Percentiles rank a stretch among this genome's conserved stretches.
Conservation (phyloP, 2,888 invertebrate genomes). For the Drosophila parthenogenetica region DNA sequence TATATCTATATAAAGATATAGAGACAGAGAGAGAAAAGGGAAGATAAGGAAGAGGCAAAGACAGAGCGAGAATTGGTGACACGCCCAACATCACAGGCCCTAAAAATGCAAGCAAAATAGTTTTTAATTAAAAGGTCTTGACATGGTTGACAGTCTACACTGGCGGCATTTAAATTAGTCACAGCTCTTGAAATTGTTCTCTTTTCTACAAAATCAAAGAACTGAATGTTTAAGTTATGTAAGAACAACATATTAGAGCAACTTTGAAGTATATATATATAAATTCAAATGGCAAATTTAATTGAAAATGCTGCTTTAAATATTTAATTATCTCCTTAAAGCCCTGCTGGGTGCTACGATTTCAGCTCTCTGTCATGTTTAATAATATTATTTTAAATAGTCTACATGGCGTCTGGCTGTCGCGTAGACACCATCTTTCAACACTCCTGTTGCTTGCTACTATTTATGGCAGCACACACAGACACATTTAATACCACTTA, state of each 20-base stretch:
- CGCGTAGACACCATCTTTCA: slow-evolving; percentile 2
- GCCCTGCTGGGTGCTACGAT: not conserved
- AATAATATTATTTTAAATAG: slow-evolving; percentile 23
- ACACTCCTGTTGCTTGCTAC: slow-evolving; percentile 10
- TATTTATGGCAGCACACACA: slow-evolving; percentile 31
- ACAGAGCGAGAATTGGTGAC: slow-evolving; percentile 17
- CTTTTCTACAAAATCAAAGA: not conserved
- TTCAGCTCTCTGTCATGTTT: slow-evolving; percentile 3
- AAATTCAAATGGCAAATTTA: no score
- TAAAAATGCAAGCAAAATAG: slow-evolving; percentile 78
- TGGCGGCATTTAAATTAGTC: slow-evolving; percentile 53
- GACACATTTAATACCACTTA: slow-evolving; percentile 50
- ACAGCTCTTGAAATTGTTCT: slow-evolving; percentile 10
- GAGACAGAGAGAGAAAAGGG: not conserved
- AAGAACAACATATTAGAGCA: not conserved
- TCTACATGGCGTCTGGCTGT: slow-evolving; percentile 12
- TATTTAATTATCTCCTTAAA: not conserved
- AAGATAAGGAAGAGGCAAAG: not conserved
- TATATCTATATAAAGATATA: not conserved
- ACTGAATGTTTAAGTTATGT: slow-evolving; percentile 1
- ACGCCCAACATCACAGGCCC: slow-evolving; percentile 64
- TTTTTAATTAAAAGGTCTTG: slow-evolving; percentile 78
- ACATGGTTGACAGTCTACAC: slow-evolving; percentile 52
- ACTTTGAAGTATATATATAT: no score
- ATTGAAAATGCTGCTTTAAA: no score